Conservation (phyloP, 2,797 vertebrate genomes). For the Cynopterus sphinx region DNA sequence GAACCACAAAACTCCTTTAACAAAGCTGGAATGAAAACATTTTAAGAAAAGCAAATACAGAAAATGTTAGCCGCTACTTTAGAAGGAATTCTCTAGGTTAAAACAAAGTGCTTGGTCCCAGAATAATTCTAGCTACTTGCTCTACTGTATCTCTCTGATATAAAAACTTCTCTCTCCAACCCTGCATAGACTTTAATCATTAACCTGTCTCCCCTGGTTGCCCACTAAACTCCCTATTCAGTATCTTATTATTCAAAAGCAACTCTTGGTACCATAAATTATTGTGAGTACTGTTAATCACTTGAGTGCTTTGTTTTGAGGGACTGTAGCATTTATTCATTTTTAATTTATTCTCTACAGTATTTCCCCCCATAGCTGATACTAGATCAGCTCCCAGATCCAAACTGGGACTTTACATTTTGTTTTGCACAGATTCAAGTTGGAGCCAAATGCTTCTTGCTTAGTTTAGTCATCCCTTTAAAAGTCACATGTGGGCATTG, state of each 20-base stretch:
- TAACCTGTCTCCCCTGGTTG: not conserved
- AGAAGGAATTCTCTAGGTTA: slow-evolving; percentile 8
- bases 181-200: not conserved
- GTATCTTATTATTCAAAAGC: not conserved
- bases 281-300: not conserved
- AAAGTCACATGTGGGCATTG: not conserved
- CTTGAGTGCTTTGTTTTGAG: not conserved
- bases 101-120: not conserved
- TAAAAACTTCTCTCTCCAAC: not conserved
- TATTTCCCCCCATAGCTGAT: not conserved
- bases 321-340: not conserved
- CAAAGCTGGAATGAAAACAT: not conserved
- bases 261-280: not conserved
- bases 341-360: not conserved
- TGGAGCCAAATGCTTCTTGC: not conserved
- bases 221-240: not conserved
- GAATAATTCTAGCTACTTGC: not conserved
- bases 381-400: not conserved
- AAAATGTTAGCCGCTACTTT: not conserved
- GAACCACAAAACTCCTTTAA: not conserved
- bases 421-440: not conserved
- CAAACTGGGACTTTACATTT: not conserved
- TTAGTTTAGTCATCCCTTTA: not conserved
- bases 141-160: not conserved
- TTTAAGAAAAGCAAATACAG: not conserved